Conservation (phyloP, 2,888 invertebrate genomes). For the Oscheius sp. region DNA sequence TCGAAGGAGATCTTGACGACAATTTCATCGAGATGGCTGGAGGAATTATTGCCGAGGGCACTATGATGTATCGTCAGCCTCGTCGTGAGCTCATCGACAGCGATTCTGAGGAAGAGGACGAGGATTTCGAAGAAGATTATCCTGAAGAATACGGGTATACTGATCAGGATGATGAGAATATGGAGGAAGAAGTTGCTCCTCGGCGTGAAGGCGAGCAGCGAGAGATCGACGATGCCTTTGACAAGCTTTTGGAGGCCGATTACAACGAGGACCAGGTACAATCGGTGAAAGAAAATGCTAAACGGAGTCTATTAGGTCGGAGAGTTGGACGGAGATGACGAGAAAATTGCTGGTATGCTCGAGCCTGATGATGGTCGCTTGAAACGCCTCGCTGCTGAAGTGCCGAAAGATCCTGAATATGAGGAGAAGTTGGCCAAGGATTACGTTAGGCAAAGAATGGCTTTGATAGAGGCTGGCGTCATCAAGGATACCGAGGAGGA, state of each 20-base stretch:
- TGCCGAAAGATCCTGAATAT: constrained; percentile 77
- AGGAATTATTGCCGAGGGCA: constrained; percentile 62
- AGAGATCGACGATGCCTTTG: constrained; percentile 57
- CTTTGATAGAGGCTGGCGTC: constrained; percentile 53
- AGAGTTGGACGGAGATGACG: constrained; percentile 59
- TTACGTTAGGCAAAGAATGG: constrained; percentile 54
- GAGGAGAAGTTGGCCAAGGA: constrained; percentile 52
- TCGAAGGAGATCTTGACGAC: constrained; percentile 88
- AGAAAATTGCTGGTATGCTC: constrained; percentile 80
- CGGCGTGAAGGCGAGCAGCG: constrained; percentile 37
- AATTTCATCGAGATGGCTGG: constrained; percentile 89
- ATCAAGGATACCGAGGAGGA: constrained; percentile 54
- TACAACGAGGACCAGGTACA: constrained; percentile 53
- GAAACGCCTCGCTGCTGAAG: constrained; percentile 83
- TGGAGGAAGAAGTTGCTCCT: constrained; percentile 49
- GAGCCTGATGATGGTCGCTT: constrained; percentile 82
- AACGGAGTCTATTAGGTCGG: constrained; percentile 40
- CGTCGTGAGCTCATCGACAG: constrained; percentile 12
- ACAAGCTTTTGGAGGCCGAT: constrained; percentile 54
- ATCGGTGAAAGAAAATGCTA: too few relatives aligned
- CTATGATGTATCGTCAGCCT: constrained; percentile 19
- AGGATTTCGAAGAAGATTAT: constrained; percentile 26
- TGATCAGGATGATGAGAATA: constrained; percentile 54
- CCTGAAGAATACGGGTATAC: constrained; percentile 41
- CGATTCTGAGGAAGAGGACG: constrained; percentile 41